Evolutionary conservation across 2,888 invertebrate species (phyloP).

Genomic region (Lithophane semibrunnea): DNA sequence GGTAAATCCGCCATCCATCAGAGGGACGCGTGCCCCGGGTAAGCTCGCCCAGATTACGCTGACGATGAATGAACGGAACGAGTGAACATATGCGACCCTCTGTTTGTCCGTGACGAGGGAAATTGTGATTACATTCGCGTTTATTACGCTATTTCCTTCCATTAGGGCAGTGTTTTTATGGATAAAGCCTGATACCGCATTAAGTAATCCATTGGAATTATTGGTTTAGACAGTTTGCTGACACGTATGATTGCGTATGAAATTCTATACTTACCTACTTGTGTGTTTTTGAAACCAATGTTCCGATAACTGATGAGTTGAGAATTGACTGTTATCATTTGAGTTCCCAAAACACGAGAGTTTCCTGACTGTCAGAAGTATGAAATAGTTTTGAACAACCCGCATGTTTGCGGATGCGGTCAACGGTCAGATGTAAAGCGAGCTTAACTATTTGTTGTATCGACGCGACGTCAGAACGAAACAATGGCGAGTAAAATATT

Average conservation of each 20-base stretch:
- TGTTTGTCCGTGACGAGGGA: constrained; percentile 72
- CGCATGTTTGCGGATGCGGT: constrained; percentile 42
- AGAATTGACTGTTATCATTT: neutral
- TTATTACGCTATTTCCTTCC: constrained; percentile 82
- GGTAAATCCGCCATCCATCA: constrained; percentile 82
- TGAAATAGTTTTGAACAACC: constrained; percentile 10
- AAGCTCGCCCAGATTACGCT: constrained; percentile 77
- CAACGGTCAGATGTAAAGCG: constrained; percentile 56
- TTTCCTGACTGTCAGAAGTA: neutral
- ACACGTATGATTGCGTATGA: constrained; percentile 9
- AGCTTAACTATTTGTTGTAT: constrained; percentile 48
- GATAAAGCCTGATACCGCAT: constrained; percentile 54
- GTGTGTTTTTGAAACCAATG: neutral
- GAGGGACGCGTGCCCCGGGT: constrained; percentile 77
- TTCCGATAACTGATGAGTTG: neutral
- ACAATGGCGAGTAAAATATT: constrained; percentile 64
- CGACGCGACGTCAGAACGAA: constrained; percentile 53
- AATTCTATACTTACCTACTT: neutral
- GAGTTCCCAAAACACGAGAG: neutral
- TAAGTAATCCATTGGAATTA: constrained; percentile 45
- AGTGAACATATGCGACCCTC: constrained; percentile 72
- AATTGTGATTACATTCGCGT: constrained; percentile 80
- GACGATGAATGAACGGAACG: constrained; percentile 63
- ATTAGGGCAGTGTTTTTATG: constrained; percentile 73
- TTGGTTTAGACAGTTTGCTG: constrained; percentile 32